phyloP scores from a whole-genome alignment of 1,140 invertebrate species.

The Nasonia vitripennis region DNA sequence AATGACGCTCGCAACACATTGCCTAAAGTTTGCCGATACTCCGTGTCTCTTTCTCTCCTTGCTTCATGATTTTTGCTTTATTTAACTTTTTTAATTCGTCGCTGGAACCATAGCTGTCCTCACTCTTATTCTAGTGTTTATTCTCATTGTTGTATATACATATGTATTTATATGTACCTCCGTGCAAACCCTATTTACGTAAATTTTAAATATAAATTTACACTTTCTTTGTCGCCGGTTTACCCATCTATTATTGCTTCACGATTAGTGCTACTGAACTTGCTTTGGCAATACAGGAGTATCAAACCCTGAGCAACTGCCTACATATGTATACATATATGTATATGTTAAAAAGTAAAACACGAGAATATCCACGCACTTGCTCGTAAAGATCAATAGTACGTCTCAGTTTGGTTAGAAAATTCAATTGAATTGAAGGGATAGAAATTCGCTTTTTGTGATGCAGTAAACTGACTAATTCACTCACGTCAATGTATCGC shows the following conservation, averaged over 20 bases:
- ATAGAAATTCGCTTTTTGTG: background rate
- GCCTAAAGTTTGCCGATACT: slow-evolving; percentile 57
- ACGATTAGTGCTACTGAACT: slow-evolving; percentile 68
- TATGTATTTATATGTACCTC: slow-evolving; percentile 28
- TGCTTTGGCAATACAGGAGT: slow-evolving; percentile 71
- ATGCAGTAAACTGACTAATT: background rate
- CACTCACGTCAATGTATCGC: background rate
- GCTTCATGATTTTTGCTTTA: slow-evolving; percentile 31
- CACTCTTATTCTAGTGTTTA: background rate
- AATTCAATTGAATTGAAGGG: slow-evolving; percentile 41
- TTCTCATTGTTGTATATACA: slow-evolving; percentile 38
- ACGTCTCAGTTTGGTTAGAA: slow-evolving; percentile 7
- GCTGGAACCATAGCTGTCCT: background rate
- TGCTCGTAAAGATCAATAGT: slow-evolving; percentile 7
- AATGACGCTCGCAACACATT: slow-evolving; percentile 57
- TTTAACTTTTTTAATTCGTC: slow-evolving; percentile 21
- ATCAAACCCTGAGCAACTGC: slow-evolving; percentile 68
- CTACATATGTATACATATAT: slow-evolving; percentile 40
- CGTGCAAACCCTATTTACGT: slow-evolving; percentile 6
- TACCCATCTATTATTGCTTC: slow-evolving; percentile 71
- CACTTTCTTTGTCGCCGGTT: slow-evolving; percentile 51
- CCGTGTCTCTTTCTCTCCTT: slow-evolving; percentile 36
- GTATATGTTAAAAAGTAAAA: slow-evolving; percentile 42
- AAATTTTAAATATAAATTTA: slow-evolving; percentile 47
- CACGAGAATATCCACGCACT: slow-evolving; percentile 7